These are phyloP conservation scores for Chrysocyon brachyurus DNA, from an alignment of 2,797 vertebrate species.

Conservation along the genomic window DNA sequence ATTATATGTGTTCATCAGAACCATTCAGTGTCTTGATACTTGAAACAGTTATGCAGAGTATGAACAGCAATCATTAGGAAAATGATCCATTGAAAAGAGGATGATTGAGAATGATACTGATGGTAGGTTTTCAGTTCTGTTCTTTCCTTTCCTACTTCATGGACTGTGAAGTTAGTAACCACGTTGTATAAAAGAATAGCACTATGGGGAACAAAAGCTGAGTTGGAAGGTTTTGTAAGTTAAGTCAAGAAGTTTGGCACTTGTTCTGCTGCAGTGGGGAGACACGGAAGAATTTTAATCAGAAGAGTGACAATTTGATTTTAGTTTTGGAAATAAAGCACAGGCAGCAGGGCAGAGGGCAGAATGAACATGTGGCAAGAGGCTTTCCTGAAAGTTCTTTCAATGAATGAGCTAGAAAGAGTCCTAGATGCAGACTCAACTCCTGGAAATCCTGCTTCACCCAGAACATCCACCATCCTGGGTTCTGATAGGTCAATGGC, in stretches of 20 bases:
- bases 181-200: not conserved
- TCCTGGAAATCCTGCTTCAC: not conserved
- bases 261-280: not conserved
- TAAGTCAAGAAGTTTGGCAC: not conserved
- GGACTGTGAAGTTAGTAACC: not conserved
- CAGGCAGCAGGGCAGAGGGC: not conserved
- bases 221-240: not conserved
- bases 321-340: not conserved
- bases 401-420: not conserved
- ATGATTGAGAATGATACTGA: not conserved
- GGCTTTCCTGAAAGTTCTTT: not conserved
- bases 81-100: slow-evolving; percentile 30
- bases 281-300: not conserved
- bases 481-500: not conserved
- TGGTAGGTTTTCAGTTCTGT: not conserved
- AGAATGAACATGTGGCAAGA: not conserved
- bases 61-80: slow-evolving; percentile 63
- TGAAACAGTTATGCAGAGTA: slow-evolving; percentile 21
- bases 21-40: slow-evolving; percentile 2
- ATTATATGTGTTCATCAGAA: slow-evolving; percentile 60
- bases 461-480: accelerated
- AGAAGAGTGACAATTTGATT: not conserved
- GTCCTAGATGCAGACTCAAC: not conserved
- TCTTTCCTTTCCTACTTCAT: slow-evolving; percentile 6
- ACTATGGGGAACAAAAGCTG: not conserved